A percentile compares a stretch with the other conserved stretches of the same genome.
phyloP scores from a whole-genome alignment of 1,140 invertebrate genomes.

The Listronotus oregonensis region DNA sequence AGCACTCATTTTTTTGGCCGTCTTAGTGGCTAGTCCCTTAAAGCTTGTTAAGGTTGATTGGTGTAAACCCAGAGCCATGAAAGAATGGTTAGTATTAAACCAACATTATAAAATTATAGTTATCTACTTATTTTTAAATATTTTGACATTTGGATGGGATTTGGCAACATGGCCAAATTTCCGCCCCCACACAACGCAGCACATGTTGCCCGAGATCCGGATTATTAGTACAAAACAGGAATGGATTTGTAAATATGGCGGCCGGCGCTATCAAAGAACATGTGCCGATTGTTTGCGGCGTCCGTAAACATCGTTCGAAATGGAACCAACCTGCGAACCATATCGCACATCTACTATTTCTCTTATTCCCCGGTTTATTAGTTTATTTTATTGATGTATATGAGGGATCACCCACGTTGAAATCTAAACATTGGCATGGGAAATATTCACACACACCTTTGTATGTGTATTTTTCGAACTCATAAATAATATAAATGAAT shows the following conservation, averaged over 20 bases:
- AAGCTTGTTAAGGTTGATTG: no score
- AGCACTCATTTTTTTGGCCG: no score
- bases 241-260: slow-evolving; percentile 37
- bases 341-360: slow-evolving; percentile 36
- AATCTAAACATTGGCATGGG: no score
- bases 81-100: no score
- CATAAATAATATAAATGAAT: no score
- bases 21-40: no score
- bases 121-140: no score
- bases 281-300: slow-evolving; percentile 38
- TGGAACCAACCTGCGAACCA: slow-evolving; percentile 37
- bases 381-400: slow-evolving; percentile 37
- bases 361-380: slow-evolving; percentile 32
- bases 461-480: no score
- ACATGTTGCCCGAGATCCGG: slow-evolving; percentile 37
- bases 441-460: no score
- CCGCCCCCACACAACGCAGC: slow-evolving; percentile 34
- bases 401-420: slow-evolving; percentile 17
- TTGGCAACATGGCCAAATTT: slow-evolving; percentile 10
- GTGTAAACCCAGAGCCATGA: no score
- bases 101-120: no score
- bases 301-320: slow-evolving; percentile 34
- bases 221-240: slow-evolving; percentile 37
- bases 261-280: slow-evolving; percentile 31
- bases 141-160: no score